A percentile compares a stretch with the other conserved stretches of the same genome.
Conservation (phyloP, 2,113 vertebrate genomes). For the Tringa solitaria region DNA sequence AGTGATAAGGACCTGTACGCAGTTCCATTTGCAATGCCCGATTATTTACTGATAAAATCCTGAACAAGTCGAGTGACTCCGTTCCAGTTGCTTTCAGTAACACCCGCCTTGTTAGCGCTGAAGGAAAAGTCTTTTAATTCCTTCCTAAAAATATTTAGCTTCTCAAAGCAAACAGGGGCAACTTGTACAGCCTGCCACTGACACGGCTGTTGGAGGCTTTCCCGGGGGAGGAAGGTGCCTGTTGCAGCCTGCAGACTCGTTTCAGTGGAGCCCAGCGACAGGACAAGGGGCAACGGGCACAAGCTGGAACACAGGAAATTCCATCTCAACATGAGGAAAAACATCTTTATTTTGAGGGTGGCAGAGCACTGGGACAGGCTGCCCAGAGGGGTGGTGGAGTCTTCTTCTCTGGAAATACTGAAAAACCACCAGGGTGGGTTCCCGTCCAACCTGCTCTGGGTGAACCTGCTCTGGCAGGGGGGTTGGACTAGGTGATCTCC, state of each 20-base stretch:
- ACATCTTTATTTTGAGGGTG: not conserved
- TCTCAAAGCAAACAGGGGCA: not conserved
- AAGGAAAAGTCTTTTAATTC: not conserved
- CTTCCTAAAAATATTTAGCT: not conserved
- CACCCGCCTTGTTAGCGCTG: not conserved
- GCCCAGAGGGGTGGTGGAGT: not conserved
- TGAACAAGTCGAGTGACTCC: not conserved
- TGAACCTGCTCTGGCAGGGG: not conserved
- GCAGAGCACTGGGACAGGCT: not conserved
- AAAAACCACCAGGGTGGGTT: not conserved
- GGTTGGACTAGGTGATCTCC: not conserved
- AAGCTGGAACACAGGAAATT: not conserved
- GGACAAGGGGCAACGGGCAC: not conserved
- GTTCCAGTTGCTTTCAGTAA: not conserved
- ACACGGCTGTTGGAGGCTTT: rapidly evolving
- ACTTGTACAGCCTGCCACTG: not conserved
- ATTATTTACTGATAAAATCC: not conserved
- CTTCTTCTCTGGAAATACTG: not conserved
- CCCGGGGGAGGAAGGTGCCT: rapidly evolving
- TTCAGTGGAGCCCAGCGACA: not conserved
- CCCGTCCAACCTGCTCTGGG: not conserved
- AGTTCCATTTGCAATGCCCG: slow-evolving; percentile 27
- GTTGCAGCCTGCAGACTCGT: not conserved
- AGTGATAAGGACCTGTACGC: not conserved
- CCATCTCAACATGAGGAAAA: not conserved